Conservation (phyloP, 2,113 vertebrate species). For the Lepidothrix coronata region DNA sequence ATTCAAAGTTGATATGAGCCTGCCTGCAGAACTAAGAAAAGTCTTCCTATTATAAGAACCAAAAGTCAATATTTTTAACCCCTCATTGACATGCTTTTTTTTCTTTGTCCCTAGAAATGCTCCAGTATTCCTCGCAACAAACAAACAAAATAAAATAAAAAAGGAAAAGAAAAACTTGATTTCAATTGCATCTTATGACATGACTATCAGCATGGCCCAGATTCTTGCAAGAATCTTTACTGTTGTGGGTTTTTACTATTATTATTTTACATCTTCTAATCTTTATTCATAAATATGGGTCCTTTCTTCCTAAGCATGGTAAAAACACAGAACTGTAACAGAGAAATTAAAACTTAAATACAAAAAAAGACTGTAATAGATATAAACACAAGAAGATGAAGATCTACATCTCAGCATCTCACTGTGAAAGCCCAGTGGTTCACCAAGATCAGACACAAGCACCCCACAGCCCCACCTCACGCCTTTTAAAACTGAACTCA, state of each 20-base stretch:
- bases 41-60: background rate
- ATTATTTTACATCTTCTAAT: background rate
- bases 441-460: background rate
- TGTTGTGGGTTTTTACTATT: background rate
- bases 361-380: background rate
- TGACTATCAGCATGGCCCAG: background rate
- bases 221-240: background rate
- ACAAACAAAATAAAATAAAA: background rate
- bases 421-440: background rate
- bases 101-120: background rate
- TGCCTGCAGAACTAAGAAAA: constrained; percentile 42
- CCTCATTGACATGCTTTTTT: background rate
- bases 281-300: background rate
- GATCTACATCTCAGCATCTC: background rate
- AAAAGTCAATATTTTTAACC: constrained; percentile 60
- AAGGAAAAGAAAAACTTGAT: background rate
- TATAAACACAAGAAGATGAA: background rate
- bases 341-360: background rate
- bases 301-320: background rate
- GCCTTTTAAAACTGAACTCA: background rate
- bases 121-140: background rate
- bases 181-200: background rate
- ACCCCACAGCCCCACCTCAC: background rate
- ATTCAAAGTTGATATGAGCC: constrained; percentile 54
- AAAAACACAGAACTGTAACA: background rate